Percentiles rank a stretch among this genome's conserved stretches.
phyloP scores from a whole-genome alignment of 2,113 vertebrate species.

The Gobius niger region DNA sequence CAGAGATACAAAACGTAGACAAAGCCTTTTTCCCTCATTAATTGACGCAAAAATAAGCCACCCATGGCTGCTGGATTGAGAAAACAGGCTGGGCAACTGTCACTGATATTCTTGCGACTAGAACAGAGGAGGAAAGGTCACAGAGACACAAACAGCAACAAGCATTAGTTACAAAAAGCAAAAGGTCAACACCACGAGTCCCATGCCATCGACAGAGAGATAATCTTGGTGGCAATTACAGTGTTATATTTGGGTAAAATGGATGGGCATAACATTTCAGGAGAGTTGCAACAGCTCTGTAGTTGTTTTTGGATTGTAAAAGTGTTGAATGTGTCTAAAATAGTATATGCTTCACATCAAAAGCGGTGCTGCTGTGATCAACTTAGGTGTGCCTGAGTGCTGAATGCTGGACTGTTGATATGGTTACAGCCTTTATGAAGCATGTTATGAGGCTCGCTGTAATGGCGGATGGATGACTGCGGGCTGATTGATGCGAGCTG shows the following conservation, averaged over 20 bases:
- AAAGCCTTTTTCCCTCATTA: neutral
- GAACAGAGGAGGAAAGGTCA: conserved; percentile 9
- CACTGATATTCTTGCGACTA: neutral
- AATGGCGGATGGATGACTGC: conserved; percentile 36
- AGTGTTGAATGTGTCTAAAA: neutral
- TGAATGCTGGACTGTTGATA: conserved; percentile 18
- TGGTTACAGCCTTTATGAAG: conserved; percentile 58
- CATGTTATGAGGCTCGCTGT: conserved; percentile 44
- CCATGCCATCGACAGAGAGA: neutral
- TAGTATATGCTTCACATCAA: neutral
- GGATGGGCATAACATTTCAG: neutral
- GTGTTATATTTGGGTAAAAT: neutral
- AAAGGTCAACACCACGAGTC: conserved; percentile 7
- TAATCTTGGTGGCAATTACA: neutral
- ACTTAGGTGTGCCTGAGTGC: conserved; percentile 22
- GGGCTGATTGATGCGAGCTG: conserved; percentile 60
- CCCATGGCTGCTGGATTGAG: neutral
- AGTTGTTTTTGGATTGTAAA: neutral
- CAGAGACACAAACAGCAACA: conserved; percentile 2
- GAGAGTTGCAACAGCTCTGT: neutral
- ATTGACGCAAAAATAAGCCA: neutral
- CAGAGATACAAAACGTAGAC: neutral
- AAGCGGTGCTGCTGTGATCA: neutral
- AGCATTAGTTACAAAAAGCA: conserved; percentile 4
- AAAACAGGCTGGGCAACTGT: neutral